A percentile compares a stretch with the other conserved stretches of the same genome.
Evolutionary conservation across 2,113 vertebrate species (phyloP).

Genomic region (Rattus rattus): DNA sequence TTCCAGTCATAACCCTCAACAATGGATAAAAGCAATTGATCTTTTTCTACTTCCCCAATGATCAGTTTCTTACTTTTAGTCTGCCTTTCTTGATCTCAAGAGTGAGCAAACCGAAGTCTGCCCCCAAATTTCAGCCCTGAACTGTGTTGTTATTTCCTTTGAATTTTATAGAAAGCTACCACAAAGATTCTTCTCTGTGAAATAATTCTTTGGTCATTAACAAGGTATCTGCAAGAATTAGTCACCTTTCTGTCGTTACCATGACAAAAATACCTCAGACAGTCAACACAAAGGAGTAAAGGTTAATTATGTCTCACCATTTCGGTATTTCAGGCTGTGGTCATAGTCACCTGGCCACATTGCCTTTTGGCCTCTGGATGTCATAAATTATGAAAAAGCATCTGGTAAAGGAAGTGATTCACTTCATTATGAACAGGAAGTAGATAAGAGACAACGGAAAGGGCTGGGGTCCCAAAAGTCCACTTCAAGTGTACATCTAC

Average conservation of each 20-base stretch:
- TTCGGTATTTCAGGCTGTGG: background rate
- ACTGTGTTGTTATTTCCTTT: background rate
- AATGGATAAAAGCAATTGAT: background rate
- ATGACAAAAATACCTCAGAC: background rate
- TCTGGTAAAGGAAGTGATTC: background rate
- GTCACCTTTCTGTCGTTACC: background rate
- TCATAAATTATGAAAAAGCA: background rate
- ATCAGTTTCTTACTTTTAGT: background rate
- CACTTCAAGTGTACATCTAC: background rate
- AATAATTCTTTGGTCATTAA: background rate
- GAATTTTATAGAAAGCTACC: background rate
- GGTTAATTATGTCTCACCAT: background rate
- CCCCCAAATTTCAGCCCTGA: background rate
- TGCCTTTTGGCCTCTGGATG: background rate
- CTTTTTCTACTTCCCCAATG: background rate
- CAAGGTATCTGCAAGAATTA: background rate
- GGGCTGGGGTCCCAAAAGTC: background rate
- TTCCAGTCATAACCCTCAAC: background rate
- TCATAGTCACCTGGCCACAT: background rate
- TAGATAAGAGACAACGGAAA: background rate
- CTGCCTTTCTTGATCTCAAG: background rate
- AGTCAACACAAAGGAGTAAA: background rate
- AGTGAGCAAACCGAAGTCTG: background rate
- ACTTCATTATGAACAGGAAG: background rate
- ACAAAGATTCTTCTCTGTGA: background rate